These are phyloP conservation scores for Channa maculata DNA, from an alignment of 2,113 vertebrate species.

Conservation along the genomic window DNA sequence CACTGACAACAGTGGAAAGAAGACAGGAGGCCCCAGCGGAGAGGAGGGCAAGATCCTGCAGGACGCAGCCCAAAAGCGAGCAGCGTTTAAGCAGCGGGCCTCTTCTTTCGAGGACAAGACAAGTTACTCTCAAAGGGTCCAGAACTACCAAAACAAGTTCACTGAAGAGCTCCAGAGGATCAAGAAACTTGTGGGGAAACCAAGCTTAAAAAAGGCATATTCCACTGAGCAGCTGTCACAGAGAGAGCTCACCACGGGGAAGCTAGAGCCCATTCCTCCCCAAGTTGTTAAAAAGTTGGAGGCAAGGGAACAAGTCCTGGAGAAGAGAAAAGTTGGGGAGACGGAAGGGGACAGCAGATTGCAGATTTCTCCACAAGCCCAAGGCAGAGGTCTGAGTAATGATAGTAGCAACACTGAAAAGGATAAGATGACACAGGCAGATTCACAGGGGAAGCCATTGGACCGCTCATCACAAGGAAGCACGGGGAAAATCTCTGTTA, in stretches of 20 bases:
- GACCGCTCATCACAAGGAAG: slow-evolving; percentile 34
- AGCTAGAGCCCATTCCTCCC: slow-evolving; percentile 67
- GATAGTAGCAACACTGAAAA: slow-evolving; percentile 12
- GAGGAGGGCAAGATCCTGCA: slow-evolving; percentile 54
- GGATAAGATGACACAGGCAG: slow-evolving; percentile 29
- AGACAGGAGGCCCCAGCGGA: slow-evolving; percentile 58
- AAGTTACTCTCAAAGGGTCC: slow-evolving; percentile 83
- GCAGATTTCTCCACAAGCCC: slow-evolving; percentile 22
- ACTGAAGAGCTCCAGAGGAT: slow-evolving; percentile 91
- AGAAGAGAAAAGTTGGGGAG: slow-evolving; percentile 24
- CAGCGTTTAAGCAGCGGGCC: slow-evolving; percentile 90
- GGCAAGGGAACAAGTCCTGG: slow-evolving; percentile 59
- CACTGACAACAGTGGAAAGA: slow-evolving; percentile 64
- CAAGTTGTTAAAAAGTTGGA: slow-evolving; percentile 76
- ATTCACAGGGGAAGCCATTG: slow-evolving; percentile 31
- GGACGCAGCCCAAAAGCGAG: slow-evolving; percentile 82
- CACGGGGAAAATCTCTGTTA: slow-evolving; percentile 46
- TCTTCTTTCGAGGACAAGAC: slow-evolving; percentile 91
- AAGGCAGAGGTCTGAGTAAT: slow-evolving; percentile 21
- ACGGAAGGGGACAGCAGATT: not conserved
- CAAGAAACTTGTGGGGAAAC: slow-evolving; percentile 86
- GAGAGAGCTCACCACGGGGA: slow-evolving; percentile 63
- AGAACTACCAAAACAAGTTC: slow-evolving; percentile 91
- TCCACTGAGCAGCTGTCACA: slow-evolving; percentile 82
- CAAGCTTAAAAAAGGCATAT: slow-evolving; percentile 77